Evolutionary conservation across 2,113 vertebrate genomes (phyloP).

Genomic region (Acinonyx jubatus): DNA sequence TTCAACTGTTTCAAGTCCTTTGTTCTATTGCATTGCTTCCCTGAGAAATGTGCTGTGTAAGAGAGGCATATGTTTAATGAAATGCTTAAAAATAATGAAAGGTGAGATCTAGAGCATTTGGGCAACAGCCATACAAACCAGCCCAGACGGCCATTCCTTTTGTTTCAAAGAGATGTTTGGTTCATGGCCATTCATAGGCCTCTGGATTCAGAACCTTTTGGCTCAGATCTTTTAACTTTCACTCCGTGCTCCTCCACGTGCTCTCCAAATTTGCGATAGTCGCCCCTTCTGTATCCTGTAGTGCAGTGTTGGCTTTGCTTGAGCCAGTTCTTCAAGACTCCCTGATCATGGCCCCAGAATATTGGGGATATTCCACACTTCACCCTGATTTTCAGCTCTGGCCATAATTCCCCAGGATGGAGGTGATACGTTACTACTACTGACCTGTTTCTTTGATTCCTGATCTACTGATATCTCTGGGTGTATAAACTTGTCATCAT

Average conservation of each 20-base stretch:
- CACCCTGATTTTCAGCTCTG: neutral
- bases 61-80: neutral
- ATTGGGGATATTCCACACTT: neutral
- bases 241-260: neutral
- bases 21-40: neutral
- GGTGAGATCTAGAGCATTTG: neutral
- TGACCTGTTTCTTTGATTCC: neutral
- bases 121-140: neutral
- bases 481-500: neutral
- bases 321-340: neutral
- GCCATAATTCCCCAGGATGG: neutral
- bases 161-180: neutral
- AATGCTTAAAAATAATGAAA: neutral
- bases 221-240: neutral
- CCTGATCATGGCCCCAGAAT: neutral
- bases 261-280: neutral
- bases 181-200: neutral
- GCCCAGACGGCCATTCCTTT: neutral
- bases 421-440: neutral
- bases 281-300: neutral
- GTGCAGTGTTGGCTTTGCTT: neutral
- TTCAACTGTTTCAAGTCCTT: neutral
- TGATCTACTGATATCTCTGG: neutral
- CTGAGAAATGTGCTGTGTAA: neutral
- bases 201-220: neutral